A percentile compares a stretch with the other conserved stretches of the same genome.
Evolutionary conservation across 2,797 vertebrate genomes (phyloP).

Genomic region (Adrianichthys oophorus): DNA sequence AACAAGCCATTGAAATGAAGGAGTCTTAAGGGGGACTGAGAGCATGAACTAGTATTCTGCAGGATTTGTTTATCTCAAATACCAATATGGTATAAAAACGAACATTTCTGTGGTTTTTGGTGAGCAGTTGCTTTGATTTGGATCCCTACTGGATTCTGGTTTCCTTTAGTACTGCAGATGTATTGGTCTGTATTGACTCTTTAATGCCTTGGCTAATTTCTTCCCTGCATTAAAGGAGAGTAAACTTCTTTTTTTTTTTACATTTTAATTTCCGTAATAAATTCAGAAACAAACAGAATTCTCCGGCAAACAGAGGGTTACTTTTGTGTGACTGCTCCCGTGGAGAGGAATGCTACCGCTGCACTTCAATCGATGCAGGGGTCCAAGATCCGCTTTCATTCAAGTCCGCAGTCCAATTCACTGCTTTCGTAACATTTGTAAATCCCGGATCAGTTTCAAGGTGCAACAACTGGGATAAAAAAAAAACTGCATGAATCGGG

Average conservation of each 20-base stretch:
- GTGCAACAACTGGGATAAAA: slow-evolving; percentile 36
- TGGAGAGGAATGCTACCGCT: not conserved
- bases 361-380: not conserved
- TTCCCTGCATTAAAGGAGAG: not conserved
- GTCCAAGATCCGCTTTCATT: slow-evolving; percentile 9
- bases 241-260: not conserved
- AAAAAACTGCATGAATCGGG: slow-evolving; percentile 48
- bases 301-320: slow-evolving; percentile 1
- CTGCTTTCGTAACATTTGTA: slow-evolving; percentile 26
- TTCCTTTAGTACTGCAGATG: slow-evolving; percentile 13
- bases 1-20: not conserved
- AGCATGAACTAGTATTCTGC: slow-evolving; percentile 3
- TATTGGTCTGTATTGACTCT: slow-evolving; percentile 9
- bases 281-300: slow-evolving; percentile 8
- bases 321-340: slow-evolving; percentile 6
- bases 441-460: slow-evolving; percentile 14
- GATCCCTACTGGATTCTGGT: slow-evolving; percentile 3
- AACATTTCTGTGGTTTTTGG: slow-evolving; percentile 20
- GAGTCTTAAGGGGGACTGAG: not conserved
- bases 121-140: slow-evolving; percentile 3
- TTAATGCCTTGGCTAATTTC: not conserved
- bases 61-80: slow-evolving; percentile 14
- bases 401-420: slow-evolving; percentile 9
- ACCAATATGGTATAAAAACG: slow-evolving; percentile 53
- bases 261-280: not conserved